Evolutionary conservation across 2,113 vertebrate genomes (phyloP).

Genomic region (Gallinago undulata): DNA sequence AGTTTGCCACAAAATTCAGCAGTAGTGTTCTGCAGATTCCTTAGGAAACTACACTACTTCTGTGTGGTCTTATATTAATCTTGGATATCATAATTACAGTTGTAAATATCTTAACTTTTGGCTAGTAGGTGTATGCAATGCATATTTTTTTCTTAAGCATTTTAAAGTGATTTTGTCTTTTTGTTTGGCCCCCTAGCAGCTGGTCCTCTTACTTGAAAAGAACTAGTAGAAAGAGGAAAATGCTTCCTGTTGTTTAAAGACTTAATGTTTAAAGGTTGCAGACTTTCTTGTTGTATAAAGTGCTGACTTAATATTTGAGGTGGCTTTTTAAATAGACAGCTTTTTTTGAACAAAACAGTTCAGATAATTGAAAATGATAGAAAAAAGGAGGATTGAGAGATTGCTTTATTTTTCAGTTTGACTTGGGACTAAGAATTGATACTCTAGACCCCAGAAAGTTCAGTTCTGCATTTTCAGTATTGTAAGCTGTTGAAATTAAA

Average conservation of each 20-base stretch:
- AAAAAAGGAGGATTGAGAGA: neutral
- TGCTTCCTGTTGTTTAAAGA: neutral
- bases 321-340: neutral
- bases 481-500: neutral
- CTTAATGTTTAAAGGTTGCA: neutral
- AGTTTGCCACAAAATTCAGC: neutral
- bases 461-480: neutral
- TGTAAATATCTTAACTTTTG: neutral
- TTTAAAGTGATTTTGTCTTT: neutral
- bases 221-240: neutral
- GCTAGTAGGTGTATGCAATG: neutral
- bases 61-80: rapidly evolving
- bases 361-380: neutral
- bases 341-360: neutral
- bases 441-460: neutral
- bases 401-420: neutral
- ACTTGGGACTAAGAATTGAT: neutral
- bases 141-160: neutral
- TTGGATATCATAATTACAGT: neutral
- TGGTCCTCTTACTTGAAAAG: neutral
- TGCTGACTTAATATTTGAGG: neutral
- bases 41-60: rapidly evolving
- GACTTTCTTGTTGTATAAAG: neutral
- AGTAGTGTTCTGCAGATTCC: neutral
- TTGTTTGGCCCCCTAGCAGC: neutral